Base-by-base conservation (phyloP, 2,113 vertebrate species). In the Anas platyrhynchos region DNA sequence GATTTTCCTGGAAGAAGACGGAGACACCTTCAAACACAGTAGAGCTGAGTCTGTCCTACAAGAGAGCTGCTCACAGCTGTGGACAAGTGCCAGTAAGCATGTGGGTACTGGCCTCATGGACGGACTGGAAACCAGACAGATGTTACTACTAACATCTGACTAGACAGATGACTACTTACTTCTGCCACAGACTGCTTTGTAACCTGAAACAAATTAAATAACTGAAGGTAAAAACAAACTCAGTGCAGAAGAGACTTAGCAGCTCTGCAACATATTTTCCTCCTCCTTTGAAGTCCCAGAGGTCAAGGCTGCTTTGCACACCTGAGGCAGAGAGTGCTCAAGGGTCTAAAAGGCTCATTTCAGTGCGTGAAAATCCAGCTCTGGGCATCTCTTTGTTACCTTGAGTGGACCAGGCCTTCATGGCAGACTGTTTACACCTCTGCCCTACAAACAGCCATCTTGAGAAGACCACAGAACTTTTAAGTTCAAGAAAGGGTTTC, bases 1-100 rank as follows among this genome's bases (percentile, higher is more conserved):
- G 86, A 76, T 99, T 99, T 90, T 98, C 98, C 99, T 99, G 90
- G 32, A 90, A 95, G 78, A 85, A 73, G 95, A 91, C 83, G 44
- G 20, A 77, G 43, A 34, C 9, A 5, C 34, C 55, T 56, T 94
- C 68, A 94, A 73, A 58, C 11, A 54, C 14, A 91, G 17, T 4
- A 1, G 26, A 29, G 38, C 27, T 87, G 83, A 55, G 56, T 4
- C 23, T 44, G 20, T 13, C 61, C 62, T 22, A 3, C 43, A 23
- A 15, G 56, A 91, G 38, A 78, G 48, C 38, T 84, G 61, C 31
- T 22, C 71, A 44, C 43, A 32, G 38, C 23, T 34, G 15, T 4
- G 46, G 41, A n/a, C 17, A 38, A 36, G 5, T 15, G n/a, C 17
- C 86, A 74, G 34, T 12, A 14, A 78, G 41, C 25, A 31, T 31